These are phyloP conservation scores for Cryptoprocta ferox DNA, from an alignment of 2,797 vertebrate genomes.

Conservation along the genomic window DNA sequence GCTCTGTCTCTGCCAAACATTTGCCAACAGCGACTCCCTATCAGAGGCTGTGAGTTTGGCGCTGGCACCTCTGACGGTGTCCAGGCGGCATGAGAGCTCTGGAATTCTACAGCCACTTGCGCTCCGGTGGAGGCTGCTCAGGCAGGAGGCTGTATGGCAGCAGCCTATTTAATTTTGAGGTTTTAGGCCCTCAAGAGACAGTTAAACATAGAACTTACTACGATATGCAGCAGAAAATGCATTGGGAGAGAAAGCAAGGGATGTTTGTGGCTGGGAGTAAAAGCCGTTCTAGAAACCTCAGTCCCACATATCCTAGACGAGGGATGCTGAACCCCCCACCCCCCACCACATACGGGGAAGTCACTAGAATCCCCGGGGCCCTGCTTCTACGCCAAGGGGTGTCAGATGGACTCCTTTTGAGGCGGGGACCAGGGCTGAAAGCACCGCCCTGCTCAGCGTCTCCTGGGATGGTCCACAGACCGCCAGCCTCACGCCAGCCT, in stretches of 20 bases:
- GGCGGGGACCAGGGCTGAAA: not conserved
- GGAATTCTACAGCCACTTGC: slow-evolving; percentile 52
- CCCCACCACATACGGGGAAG: not conserved
- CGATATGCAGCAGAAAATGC: not conserved
- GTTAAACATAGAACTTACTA: slow-evolving; percentile 4
- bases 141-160: not conserved
- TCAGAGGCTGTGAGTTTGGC: not conserved
- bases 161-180: slow-evolving; percentile 58
- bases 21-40: not conserved
- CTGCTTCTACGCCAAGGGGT: not conserved
- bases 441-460: not conserved
- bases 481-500: not conserved
- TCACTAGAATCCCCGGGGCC: not conserved
- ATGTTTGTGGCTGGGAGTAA: not conserved
- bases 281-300: not conserved
- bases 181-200: slow-evolving; percentile 49
- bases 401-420: not conserved
- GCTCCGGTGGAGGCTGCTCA: not conserved
- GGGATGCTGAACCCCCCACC: not conserved
- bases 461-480: not conserved
- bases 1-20: fast-evolving
- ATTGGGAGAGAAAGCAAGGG: not conserved
- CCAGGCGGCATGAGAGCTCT: slow-evolving; percentile 65
- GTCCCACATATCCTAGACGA: not conserved
- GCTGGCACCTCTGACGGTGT: not conserved